phyloP scores from a whole-genome alignment of 2,888 invertebrate genomes.

The Drosophila mimetica region DNA sequence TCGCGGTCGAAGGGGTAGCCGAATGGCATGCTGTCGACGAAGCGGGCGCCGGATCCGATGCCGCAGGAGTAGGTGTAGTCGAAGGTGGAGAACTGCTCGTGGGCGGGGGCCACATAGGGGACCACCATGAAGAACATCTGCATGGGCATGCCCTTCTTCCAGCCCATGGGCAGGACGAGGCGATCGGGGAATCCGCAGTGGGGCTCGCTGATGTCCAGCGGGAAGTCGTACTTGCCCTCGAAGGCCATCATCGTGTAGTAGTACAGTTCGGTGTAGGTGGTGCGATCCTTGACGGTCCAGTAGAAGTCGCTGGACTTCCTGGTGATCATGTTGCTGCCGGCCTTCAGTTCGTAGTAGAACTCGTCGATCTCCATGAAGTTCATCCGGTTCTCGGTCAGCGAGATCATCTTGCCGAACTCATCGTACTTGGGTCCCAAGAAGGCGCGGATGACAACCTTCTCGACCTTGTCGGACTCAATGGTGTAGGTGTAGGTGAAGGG shows the following conservation, averaged over 20 bases:
- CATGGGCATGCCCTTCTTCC: conserved; percentile 87
- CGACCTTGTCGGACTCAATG: conserved; percentile 86
- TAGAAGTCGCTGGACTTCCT: conserved; percentile 78
- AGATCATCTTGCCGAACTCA: conserved; percentile 84
- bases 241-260: conserved; percentile 85
- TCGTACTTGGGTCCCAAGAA: conserved; percentile 90
- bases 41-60: conserved; percentile 86
- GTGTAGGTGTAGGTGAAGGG: conserved; percentile 87
- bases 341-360: conserved; percentile 86
- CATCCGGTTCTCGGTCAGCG: conserved; percentile 86
- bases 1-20: conserved; percentile 91
- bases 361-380: conserved; percentile 88
- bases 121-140: conserved; percentile 87
- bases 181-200: conserved; percentile 87
- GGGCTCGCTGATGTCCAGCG: conserved; percentile 84
- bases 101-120: conserved; percentile 82
- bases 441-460: conserved; percentile 87
- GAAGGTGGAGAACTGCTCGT: conserved; percentile 84
- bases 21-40: conserved; percentile 87
- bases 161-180: conserved; percentile 88
- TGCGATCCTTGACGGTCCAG: conserved; percentile 86
- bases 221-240: conserved; percentile 84
- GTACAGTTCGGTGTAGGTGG: conserved; percentile 84
- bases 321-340: conserved; percentile 84
- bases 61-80: conserved; percentile 85